Evolutionary conservation across 2,113 vertebrate species (phyloP).

Genomic region (Agapornis roseicollis): DNA sequence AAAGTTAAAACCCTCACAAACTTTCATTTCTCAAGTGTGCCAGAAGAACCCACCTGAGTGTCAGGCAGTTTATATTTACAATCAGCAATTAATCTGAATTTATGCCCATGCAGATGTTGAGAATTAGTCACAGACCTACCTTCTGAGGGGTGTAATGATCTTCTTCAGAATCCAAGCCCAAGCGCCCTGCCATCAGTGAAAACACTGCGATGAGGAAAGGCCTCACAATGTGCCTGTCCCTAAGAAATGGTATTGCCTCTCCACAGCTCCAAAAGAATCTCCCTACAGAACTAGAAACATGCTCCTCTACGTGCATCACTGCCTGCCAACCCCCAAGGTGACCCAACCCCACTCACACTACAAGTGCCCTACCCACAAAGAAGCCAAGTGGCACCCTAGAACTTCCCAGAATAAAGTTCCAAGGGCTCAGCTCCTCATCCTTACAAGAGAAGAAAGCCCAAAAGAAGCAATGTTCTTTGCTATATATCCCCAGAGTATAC

Average conservation of each 20-base stretch:
- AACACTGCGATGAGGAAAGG: not conserved
- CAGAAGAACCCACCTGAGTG: not conserved
- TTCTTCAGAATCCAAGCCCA: constrained; percentile 96
- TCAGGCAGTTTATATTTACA: not conserved
- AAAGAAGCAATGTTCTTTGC: not conserved
- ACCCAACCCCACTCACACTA: not conserved
- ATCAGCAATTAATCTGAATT: not conserved
- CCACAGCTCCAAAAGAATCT: not conserved
- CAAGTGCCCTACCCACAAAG: not conserved
- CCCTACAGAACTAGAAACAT: not conserved
- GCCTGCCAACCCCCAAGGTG: not conserved
- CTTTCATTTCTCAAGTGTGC: not conserved
- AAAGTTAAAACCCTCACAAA: not conserved
- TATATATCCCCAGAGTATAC: not conserved
- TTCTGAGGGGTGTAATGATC: constrained; percentile 91
- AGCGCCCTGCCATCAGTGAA: constrained; percentile 79
- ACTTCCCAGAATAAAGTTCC: not conserved
- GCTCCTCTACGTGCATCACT: not conserved
- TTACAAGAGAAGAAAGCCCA: not conserved
- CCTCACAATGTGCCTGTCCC: not conserved
- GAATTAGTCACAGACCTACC: constrained; percentile 70
- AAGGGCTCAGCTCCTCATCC: not conserved
- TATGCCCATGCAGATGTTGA: not conserved
- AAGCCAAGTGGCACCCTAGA: not conserved
- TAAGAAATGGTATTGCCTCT: not conserved